Conservation (phyloP, 2,888 invertebrate species). For the Hyalella azteca region DNA sequence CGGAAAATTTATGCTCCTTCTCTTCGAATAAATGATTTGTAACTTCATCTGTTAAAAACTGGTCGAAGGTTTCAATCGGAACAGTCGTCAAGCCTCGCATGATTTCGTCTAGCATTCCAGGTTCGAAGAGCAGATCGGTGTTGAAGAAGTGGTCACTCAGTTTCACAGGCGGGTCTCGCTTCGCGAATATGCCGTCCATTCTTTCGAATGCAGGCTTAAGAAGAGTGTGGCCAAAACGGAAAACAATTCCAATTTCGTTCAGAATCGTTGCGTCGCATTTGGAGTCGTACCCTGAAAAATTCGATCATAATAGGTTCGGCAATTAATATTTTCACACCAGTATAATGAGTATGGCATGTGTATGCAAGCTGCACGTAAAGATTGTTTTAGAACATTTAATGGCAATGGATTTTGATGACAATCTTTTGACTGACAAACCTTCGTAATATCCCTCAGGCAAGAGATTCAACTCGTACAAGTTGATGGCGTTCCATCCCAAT, state of each 20-base stretch:
- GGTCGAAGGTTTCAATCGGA: slow-evolving; percentile 91
- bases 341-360: too few species aligned
- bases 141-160: slow-evolving; percentile 76
- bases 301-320: too few species aligned
- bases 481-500: slow-evolving; percentile 87
- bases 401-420: too few species aligned
- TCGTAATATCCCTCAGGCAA: slow-evolving; percentile 82
- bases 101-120: slow-evolving; percentile 79
- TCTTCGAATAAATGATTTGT: slow-evolving; percentile 95
- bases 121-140: slow-evolving; percentile 75
- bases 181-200: slow-evolving; percentile 72
- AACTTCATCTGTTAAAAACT: slow-evolving; percentile 91
- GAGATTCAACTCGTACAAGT: slow-evolving; percentile 84
- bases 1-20: slow-evolving; percentile 85
- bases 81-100: slow-evolving; percentile 83
- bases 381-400: too few species aligned
- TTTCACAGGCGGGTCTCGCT: slow-evolving; percentile 57
- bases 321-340: not conserved
- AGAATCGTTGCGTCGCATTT: slow-evolving; percentile 87
- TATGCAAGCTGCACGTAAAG: too few species aligned
- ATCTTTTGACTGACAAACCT: too few species aligned
- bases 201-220: slow-evolving; percentile 84
- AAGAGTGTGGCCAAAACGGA: slow-evolving; percentile 88
- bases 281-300: slow-evolving; percentile 73
- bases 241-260: slow-evolving; percentile 89